Base-by-base conservation (phyloP, 2,797 vertebrate species). In the Esox masquinongy region DNA sequence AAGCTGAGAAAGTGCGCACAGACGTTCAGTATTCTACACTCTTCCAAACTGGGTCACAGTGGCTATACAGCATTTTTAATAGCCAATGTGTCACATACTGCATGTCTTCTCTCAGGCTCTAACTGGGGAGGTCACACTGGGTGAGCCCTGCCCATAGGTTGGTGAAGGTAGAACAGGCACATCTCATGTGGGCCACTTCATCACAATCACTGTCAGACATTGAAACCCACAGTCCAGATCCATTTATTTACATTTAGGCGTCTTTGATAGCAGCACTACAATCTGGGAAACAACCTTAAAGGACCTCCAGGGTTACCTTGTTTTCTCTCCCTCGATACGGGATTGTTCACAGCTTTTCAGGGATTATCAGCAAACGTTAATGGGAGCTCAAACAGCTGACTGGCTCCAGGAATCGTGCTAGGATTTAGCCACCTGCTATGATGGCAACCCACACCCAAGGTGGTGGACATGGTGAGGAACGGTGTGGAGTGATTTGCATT, bases 401-500 rank as follows among this genome's bases (percentile, higher is more conserved):
- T 79, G 88, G 84, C 89, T 88, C 89, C 85, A 77, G 70, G 83
- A 90, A 81, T 74, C 7, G 24, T 66, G 80, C 74, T 43, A 56
- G 78, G 88, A 82, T 86, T 90, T 87, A 85, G 50, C 89, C 92
- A 92, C 89, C 90, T 92, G 92, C 90, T 81, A 73, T 75, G 47
- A 31, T 1, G 0, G 12, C 39, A 76, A 68, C 75, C 79, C 51
- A 14, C 39, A 72, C 7, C 63, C 67, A 31, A 64, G 59, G 36
- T 36, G 0, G 56, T 3, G 56, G 63, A 74, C 71, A 4, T 34
- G 64, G 72, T 56, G 22, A 74, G 17, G 31, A 67, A 47, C 68
- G 7, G 14, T 22, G 19, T n/a, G 31, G 31, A n/a, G 36, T 47
- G 47, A 74, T 39, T 22, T 2, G 53, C 39, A 47, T 68, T 72